Conservation (phyloP, 2,797 vertebrate species). For the Mionectes olivaceus region DNA sequence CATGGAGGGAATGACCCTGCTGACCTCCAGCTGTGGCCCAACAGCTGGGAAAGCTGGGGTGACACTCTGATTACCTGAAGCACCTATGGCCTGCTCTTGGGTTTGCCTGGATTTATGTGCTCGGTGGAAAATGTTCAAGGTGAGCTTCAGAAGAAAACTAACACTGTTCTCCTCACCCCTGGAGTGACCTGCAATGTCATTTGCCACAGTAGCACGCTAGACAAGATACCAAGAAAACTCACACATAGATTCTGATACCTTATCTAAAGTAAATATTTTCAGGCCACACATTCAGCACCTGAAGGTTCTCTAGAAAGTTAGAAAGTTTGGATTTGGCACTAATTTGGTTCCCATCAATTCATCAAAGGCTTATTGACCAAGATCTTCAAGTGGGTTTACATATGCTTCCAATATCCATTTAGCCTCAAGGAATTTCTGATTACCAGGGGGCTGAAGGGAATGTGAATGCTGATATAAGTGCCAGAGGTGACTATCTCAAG, state of each 20-base stretch:
- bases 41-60: not conserved
- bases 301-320: not conserved
- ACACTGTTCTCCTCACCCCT: not conserved
- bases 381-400: constrained; percentile 12
- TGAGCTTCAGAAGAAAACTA: not conserved
- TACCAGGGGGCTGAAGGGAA: not conserved
- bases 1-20: not conserved
- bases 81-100: not conserved
- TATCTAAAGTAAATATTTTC: constrained; percentile 23
- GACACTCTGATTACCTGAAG: not conserved
- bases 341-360: constrained; percentile 5
- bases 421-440: constrained; percentile 41
- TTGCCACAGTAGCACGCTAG: not conserved
- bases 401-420: constrained; percentile 46
- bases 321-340: constrained; percentile 13
- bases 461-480: not conserved
- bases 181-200: not conserved
- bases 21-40: not conserved
- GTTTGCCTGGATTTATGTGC: not conserved
- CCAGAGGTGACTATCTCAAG: constrained; percentile 26
- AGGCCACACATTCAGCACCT: not conserved
- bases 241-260: not conserved
- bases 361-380: constrained; percentile 1
- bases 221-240: not conserved
- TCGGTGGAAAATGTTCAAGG: not conserved